Evolutionary conservation across 2,113 vertebrate species (phyloP).

Genomic region (Pteruthius melanotis): DNA sequence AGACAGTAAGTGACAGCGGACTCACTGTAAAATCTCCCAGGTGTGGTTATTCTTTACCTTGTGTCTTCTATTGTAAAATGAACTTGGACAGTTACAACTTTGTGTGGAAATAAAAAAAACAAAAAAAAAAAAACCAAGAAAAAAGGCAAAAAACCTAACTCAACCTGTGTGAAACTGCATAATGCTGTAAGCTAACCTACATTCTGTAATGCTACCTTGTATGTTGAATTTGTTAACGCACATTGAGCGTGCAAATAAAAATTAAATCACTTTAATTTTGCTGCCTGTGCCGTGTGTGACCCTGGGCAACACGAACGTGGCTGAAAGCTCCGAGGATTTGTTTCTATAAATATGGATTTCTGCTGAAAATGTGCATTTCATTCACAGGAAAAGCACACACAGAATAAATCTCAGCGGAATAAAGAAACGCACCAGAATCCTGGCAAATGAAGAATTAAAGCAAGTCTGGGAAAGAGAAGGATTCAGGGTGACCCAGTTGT

Average conservation of each 20-base stretch:
- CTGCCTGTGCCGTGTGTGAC: not conserved
- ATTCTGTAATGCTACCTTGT: slow-evolving; percentile 83
- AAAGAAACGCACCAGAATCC: accelerated
- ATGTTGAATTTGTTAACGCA: slow-evolving; percentile 85
- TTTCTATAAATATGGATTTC: not conserved
- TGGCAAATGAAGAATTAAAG: not conserved
- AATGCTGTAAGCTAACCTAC: slow-evolving; percentile 78
- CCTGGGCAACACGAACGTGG: accelerated
- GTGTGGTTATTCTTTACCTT: slow-evolving; percentile 73
- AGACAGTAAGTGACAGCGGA: slow-evolving; percentile 53
- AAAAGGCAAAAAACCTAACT: slow-evolving; percentile 40
- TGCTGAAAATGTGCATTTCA: not conserved
- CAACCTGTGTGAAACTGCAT: slow-evolving; percentile 74
- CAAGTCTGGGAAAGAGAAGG: too few relatives aligned
- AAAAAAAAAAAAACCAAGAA: not conserved
- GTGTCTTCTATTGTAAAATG: slow-evolving; percentile 78
- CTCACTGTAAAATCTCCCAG: slow-evolving; percentile 61
- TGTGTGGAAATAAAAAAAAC: slow-evolving; percentile 56
- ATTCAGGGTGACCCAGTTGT: not conserved
- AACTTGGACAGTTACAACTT: slow-evolving; percentile 70
- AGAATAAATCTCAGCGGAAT: not conserved
- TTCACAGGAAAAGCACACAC: not conserved
- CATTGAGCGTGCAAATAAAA: slow-evolving; percentile 86
- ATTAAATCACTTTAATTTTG: slow-evolving; percentile 70
- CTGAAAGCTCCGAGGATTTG: not conserved